These are phyloP conservation scores for Leptinotarsa peninsularis DNA, from an alignment of 2,888 invertebrate genomes.

Conservation along the genomic window DNA sequence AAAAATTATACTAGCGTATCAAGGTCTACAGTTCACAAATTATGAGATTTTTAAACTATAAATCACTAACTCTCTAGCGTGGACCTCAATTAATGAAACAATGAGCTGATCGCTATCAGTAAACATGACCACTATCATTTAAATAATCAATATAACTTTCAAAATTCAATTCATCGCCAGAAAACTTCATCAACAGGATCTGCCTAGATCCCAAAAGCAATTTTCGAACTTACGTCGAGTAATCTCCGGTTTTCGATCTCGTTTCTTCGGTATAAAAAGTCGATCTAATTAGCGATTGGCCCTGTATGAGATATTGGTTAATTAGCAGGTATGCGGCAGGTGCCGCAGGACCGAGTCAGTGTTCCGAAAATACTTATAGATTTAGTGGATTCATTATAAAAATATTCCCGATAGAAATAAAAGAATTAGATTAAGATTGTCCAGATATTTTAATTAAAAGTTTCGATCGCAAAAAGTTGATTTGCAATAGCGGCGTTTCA, in stretches of 20 bases:
- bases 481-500: background rate
- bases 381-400: constrained; percentile 58
- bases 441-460: constrained; percentile 65
- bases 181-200: background rate
- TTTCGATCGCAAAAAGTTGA: constrained; percentile 15
- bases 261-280: constrained; percentile 33
- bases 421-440: constrained; percentile 60
- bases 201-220: background rate
- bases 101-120: too few species aligned
- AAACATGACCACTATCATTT: too few species aligned
- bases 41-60: too few species aligned
- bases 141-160: too few species aligned
- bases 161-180: background rate
- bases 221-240: constrained; percentile 18
- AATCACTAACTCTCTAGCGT: too few species aligned
- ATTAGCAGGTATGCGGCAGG: constrained; percentile 53
- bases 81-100: too few species aligned
- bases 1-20: too few species aligned
- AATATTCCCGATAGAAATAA: constrained; percentile 54
- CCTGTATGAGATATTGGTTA: constrained; percentile 52
- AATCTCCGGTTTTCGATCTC: constrained; percentile 34
- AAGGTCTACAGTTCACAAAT: too few species aligned
- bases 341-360: constrained; percentile 43
- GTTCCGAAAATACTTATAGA: constrained; percentile 50
- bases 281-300: constrained; percentile 45